Conservation (phyloP, 2,113 vertebrate genomes). For the Pipa parva region DNA sequence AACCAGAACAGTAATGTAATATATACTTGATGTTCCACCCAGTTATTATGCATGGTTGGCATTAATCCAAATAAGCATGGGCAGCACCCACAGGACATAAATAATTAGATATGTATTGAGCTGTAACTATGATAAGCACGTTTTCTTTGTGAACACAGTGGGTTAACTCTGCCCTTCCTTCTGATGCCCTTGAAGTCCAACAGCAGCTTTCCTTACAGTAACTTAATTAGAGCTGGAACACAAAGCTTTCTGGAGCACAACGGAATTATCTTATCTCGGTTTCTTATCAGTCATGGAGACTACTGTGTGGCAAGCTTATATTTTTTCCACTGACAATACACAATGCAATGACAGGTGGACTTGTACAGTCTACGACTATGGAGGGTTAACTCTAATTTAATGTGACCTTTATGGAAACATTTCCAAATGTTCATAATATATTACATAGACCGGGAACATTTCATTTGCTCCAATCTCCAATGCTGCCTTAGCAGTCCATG, state of each 20-base stretch:
- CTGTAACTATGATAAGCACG: neutral
- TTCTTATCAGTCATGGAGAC: constrained; percentile 12
- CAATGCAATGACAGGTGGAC: neutral
- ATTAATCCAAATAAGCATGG: too few relatives aligned
- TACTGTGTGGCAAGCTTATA: neutral
- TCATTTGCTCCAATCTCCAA: too few relatives aligned
- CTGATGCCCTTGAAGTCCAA: constrained; percentile 1
- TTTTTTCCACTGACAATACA: constrained; percentile 11
- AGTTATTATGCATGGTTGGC: too few relatives aligned
- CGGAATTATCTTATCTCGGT: constrained; percentile 20
- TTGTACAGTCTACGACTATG: neutral
- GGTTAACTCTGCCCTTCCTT: constrained; percentile 8
- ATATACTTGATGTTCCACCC: too few relatives aligned
- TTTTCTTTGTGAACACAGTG: neutral
- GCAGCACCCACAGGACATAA: too few relatives aligned
- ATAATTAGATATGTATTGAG: too few relatives aligned
- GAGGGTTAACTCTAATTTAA: neutral
- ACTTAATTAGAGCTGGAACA: neutral
- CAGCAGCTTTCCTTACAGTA: neutral
- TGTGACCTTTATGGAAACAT: neutral
- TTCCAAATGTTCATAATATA: neutral
- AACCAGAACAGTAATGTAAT: too few relatives aligned
- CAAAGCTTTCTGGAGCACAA: neutral
- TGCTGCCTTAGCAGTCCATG: neutral
- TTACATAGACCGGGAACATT: neutral